A percentile compares a stretch with the other conserved stretches of the same genome.
phyloP scores from a whole-genome alignment of 2,113 vertebrate genomes.

The Siniperca chuatsi region DNA sequence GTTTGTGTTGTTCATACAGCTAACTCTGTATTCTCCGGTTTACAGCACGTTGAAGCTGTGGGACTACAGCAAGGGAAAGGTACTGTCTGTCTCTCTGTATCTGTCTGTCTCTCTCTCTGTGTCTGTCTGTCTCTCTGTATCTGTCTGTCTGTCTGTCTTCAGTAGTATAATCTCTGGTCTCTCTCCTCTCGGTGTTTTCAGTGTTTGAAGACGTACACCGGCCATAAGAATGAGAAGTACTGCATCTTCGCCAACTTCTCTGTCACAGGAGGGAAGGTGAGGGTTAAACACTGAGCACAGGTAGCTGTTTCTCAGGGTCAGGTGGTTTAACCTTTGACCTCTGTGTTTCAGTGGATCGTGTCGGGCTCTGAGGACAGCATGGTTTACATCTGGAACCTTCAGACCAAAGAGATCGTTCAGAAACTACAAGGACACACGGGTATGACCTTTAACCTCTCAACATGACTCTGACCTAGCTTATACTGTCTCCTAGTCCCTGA shows the following conservation, averaged over 20 bases:
- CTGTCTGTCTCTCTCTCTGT: neutral
- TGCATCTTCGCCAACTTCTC: constrained; percentile 96
- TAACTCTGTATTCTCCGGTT: constrained; percentile 21
- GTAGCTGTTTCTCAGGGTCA: neutral
- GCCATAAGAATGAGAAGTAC: constrained; percentile 95
- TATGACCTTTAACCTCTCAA: constrained; percentile 53
- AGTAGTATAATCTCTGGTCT: neutral
- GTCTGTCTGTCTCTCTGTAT: neutral
- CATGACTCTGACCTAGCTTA: neutral
- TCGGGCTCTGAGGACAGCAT: constrained; percentile 94
- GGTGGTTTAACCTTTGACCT: constrained; percentile 2
- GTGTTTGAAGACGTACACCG: constrained; percentile 93
- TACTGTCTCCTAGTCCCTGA: too few species aligned
- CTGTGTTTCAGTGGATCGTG: constrained; percentile 89
- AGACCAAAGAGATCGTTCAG: constrained; percentile 96
- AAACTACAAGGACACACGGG: constrained; percentile 95
- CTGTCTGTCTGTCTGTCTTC: neutral
- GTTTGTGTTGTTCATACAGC: neutral
- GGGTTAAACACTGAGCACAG: neutral
- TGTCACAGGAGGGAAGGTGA: constrained; percentile 92
- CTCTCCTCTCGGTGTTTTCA: constrained; percentile 55
- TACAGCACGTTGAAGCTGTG: constrained; percentile 93
- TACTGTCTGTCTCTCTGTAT: constrained; percentile 58
- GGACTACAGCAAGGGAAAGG: constrained; percentile 98
- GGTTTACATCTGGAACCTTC: constrained; percentile 95